Evolutionary conservation across 1,140 invertebrate genomes (phyloP).

Genomic region (Anadara kagoshimensis): DNA sequence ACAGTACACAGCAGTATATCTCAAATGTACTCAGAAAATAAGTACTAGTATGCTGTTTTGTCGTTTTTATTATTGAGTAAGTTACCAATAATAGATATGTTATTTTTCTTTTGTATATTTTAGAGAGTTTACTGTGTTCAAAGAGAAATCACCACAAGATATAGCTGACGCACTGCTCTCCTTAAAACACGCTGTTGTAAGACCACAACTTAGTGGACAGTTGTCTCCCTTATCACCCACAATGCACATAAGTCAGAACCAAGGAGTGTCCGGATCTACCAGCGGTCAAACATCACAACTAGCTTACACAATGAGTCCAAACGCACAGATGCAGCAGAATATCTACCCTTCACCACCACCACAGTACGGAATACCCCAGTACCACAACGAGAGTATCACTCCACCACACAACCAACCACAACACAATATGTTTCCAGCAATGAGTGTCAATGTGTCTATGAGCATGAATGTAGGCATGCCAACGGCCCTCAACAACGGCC

Average conservation of each 20-base stretch:
- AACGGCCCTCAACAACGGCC: constrained; percentile 75
- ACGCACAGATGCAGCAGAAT: constrained; percentile 47
- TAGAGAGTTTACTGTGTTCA: constrained; percentile 68
- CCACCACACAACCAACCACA: constrained; percentile 36
- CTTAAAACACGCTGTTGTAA: constrained; percentile 89
- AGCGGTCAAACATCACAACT: constrained; percentile 45
- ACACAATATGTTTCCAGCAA: constrained; percentile 81
- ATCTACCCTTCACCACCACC: constrained; percentile 71
- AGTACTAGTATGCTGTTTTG: no score
- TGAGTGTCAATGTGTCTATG: constrained; percentile 98
- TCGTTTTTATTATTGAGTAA: no score
- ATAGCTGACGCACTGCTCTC: constrained; percentile 90
- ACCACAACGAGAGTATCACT: constrained; percentile 21
- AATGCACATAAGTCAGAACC: constrained; percentile 52
- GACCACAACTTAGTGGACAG: constrained; percentile 77
- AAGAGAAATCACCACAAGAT: constrained; percentile 76
- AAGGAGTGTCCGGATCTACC: constrained; percentile 22
- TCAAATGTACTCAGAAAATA: no score
- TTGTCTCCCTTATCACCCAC: constrained; percentile 59
- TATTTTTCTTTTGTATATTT: constrained; percentile 31
- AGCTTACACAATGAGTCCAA: constrained; percentile 50
- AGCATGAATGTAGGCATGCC: constrained; percentile 91
- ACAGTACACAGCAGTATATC: no score
- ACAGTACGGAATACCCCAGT: constrained; percentile 56
- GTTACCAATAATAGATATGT: no score